A percentile compares a stretch with the other conserved stretches of the same genome.
These are phyloP conservation scores for Drosophila emarginata DNA, from an alignment of 2,888 invertebrate species.

Conservation along the genomic window DNA sequence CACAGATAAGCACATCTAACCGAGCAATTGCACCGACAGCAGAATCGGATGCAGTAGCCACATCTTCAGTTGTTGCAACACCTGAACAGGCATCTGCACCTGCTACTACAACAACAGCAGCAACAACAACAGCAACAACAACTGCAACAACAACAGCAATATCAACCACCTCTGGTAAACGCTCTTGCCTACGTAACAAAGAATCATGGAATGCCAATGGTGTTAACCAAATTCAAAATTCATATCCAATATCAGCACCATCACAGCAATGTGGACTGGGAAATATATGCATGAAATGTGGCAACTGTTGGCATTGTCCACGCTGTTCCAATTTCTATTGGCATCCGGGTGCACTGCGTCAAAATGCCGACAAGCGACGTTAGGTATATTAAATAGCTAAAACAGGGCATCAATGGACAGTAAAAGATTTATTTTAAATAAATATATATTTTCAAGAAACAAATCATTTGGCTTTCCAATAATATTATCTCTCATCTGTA, in stretches of 20 bases:
- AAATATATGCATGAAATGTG: slow-evolving; percentile 32
- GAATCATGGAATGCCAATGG: background rate
- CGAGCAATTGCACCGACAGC: background rate
- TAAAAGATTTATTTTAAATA: background rate
- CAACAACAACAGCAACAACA: background rate
- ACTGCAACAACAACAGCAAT: background rate
- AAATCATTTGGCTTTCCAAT: too few relatives aligned
- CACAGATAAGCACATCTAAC: background rate
- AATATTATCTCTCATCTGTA: too few relatives aligned
- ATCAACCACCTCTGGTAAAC: slow-evolving; percentile 12
- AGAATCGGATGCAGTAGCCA: background rate
- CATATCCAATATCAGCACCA: background rate
- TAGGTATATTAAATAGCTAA: background rate
- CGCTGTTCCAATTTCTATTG: slow-evolving; percentile 53
- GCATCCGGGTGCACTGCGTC: slow-evolving; percentile 27
- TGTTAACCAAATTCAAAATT: background rate
- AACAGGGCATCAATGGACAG: background rate
- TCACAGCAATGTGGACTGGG: slow-evolving; percentile 6
- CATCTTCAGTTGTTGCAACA: background rate
- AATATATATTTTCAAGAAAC: too few relatives aligned
- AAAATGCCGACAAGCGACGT: background rate
- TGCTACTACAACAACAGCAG: too few relatives aligned
- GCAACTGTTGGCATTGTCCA: slow-evolving; percentile 48
- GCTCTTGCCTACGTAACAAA: slow-evolving; percentile 20
- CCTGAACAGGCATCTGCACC: background rate